Percentiles rank a stretch among this genome's conserved stretches.
These are phyloP conservation scores for Choloepus didactylus DNA, from an alignment of 2,797 vertebrate genomes.

Conservation along the genomic window DNA sequence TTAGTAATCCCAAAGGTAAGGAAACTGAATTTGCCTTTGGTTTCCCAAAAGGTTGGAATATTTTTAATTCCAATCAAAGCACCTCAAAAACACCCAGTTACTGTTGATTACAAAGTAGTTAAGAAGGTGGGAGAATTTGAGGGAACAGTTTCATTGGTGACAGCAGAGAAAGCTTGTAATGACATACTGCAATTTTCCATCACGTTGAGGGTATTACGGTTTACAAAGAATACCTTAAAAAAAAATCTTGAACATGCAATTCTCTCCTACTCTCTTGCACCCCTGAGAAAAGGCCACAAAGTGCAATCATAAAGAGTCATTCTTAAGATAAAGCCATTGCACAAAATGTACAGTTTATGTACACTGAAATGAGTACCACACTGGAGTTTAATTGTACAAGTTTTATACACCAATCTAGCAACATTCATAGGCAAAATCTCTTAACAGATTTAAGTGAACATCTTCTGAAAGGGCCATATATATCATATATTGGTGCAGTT, in stretches of 20 bases:
- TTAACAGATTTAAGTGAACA: slow-evolving; percentile 56
- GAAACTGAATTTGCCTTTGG: slow-evolving; percentile 76
- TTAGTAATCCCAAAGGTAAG: slow-evolving; percentile 74
- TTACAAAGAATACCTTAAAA: slow-evolving; percentile 58
- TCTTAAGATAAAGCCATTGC: slow-evolving; percentile 90
- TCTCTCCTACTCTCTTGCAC: slow-evolving; percentile 79
- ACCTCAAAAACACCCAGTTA: slow-evolving; percentile 77
- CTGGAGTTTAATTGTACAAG: slow-evolving; percentile 68
- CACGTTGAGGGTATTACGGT: slow-evolving; percentile 3
- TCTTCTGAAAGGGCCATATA: slow-evolving; percentile 63
- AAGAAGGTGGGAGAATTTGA: slow-evolving; percentile 4
- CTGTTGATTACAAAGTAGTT: slow-evolving; percentile 34
- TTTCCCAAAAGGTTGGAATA: slow-evolving; percentile 75
- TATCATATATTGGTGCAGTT: slow-evolving; percentile 63
- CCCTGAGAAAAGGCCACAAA: slow-evolving; percentile 91
- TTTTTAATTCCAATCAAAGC: slow-evolving; percentile 73
- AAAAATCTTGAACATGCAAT: slow-evolving; percentile 84
- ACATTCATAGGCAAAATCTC: slow-evolving; percentile 78
- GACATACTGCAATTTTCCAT: neutral
- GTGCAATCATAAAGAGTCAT: slow-evolving; percentile 90
- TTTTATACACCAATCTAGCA: slow-evolving; percentile 79
- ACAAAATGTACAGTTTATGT: slow-evolving; percentile 82
- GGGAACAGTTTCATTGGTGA: neutral
- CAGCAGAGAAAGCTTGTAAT: slow-evolving; percentile 38
- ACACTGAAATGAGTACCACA: slow-evolving; percentile 75